Base-by-base conservation (phyloP, 2,113 vertebrate species). In the Tapirus terrestris region DNA sequence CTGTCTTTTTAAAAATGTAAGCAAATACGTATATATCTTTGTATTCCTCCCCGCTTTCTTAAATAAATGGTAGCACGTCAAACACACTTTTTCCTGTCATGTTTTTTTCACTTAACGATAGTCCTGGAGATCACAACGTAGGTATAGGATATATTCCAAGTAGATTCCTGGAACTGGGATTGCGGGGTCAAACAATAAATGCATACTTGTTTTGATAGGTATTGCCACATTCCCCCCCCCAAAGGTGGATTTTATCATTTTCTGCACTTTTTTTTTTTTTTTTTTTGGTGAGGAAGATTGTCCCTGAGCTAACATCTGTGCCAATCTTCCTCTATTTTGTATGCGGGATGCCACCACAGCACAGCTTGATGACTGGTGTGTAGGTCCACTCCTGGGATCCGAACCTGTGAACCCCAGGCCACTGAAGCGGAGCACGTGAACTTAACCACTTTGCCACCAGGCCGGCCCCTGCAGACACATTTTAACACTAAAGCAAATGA, bases 1-100 rank as follows among this genome's bases (percentile, higher is more conserved):
- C 60, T 39, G 23, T 60, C 53, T 83, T 94, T 82, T 65, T 45
- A 56, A 92, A 95, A 88, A 83, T 39, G n/a, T 29, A 92, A 92
- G 31, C 25, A 75, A 39, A 61, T 72, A 45, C 3, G n/a, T 63
- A 14, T 63, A 12, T 61, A 51, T 51, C n/a, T 95, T 75, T 60
- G 16, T 10, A 33, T 81, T 36, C 8, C 11, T 63, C 36, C 31
- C 10, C 58, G 21, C 10, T 56, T 94, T 88, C 81, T 75, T 67
- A 73, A 91, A 60, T 68, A 90, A 95, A 72, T 60, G 4, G 25
- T 84, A 51, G 9, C 14, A 43, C 51, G 36, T n/a, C 51, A 96
- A 83, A 75, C 39, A 76, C 12, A 61, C 33, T 65, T 85, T 82
- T 79, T 82, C 14, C 65, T 90, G 6, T 51, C 11, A 25, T 29